Percentiles rank a stretch among this genome's conserved stretches.
Conservation (phyloP, 2,113 vertebrate genomes). For the Corydoras sp. region DNA sequence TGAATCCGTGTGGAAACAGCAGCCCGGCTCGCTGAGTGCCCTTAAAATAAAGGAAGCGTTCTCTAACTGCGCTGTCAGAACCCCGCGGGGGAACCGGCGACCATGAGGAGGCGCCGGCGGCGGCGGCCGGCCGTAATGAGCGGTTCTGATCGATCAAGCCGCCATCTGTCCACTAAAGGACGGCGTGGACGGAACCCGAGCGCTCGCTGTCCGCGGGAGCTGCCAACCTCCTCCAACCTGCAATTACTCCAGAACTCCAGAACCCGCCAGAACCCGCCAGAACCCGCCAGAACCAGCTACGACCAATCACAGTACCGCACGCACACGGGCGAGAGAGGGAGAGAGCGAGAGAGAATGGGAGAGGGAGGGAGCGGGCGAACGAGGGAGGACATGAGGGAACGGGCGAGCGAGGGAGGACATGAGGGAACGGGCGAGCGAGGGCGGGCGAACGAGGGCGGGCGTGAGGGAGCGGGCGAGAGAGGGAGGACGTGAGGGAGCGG, state of each 20-base stretch:
- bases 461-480: no score
- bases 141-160: neutral
- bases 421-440: no score
- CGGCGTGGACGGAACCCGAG: constrained; percentile 17
- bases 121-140: constrained; percentile 4
- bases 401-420: no score
- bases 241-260: constrained; percentile 62
- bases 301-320: constrained; percentile 49
- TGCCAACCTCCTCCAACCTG: constrained; percentile 58
- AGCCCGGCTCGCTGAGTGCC: neutral
- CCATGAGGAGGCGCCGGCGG: neutral
- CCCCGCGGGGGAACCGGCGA: no score
- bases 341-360: no score
- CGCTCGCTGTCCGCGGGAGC: constrained; percentile 5
- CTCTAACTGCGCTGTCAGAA: constrained; percentile 10
- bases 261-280: no score
- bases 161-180: neutral
- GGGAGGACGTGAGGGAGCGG: no score
- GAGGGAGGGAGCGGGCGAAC: no score
- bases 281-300: constrained; percentile 52
- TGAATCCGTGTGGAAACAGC: neutral
- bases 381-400: no score
- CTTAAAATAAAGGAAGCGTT: neutral
- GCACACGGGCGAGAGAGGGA: constrained; percentile 49
- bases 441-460: no score